Evolutionary conservation across 92 coral and sea anemone species (phyloP).

Genomic region (Micromussa lordhowensis): DNA sequence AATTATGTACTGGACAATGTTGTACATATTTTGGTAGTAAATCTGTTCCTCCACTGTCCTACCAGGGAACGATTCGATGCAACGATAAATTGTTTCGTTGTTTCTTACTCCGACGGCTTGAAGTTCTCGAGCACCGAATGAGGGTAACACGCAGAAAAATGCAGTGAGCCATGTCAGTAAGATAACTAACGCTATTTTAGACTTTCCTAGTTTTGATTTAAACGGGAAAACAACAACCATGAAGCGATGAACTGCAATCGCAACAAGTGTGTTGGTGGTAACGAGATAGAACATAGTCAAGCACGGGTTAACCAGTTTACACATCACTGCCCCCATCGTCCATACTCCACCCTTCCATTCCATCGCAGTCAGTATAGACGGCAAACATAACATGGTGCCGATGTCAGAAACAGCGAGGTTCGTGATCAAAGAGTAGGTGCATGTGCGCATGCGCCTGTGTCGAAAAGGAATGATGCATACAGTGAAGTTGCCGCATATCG

Average conservation of each 20-base stretch:
- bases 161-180: conserved; percentile 79
- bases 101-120: neutral
- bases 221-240: conserved; percentile 83
- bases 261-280: conserved; percentile 86
- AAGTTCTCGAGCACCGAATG: conserved; percentile 70
- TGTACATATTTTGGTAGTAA: conserved; percentile 48
- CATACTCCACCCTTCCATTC: conserved; percentile 40
- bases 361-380: conserved; percentile 64
- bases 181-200: conserved; percentile 64
- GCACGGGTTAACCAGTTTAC: conserved; percentile 86
- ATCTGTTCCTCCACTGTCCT: conserved; percentile 45
- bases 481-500: conserved; percentile 79
- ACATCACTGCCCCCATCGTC: conserved; percentile 75
- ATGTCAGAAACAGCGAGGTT: conserved; percentile 87
- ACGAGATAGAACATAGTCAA: conserved; percentile 78
- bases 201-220: conserved; percentile 61
- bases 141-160: conserved; percentile 77
- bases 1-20: conserved; percentile 66
- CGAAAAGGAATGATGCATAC: conserved; percentile 78
- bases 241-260: conserved; percentile 85
- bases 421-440: conserved; percentile 83
- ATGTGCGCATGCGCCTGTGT: conserved; percentile 82
- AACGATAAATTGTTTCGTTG: conserved; percentile 1
- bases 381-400: conserved; percentile 80
- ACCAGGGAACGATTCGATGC: conserved; percentile 78